Conservation (phyloP, 2,113 vertebrate species). For the Peromyscus polionotus region DNA sequence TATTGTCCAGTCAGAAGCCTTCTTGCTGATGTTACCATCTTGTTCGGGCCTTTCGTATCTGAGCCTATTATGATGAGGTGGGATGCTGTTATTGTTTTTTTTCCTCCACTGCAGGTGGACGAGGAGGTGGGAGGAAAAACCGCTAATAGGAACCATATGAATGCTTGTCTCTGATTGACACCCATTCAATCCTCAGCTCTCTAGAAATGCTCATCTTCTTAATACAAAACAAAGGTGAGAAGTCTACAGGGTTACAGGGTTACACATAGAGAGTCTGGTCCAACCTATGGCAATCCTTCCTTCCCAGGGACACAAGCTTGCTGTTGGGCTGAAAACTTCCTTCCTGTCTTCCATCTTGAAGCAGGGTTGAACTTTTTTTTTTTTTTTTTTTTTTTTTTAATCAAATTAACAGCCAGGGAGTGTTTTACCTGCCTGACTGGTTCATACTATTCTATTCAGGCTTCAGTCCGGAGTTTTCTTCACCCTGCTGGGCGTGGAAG, state of each 20-base stretch:
- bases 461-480: slow-evolving; percentile 66
- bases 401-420: not conserved
- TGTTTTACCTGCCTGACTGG: slow-evolving; percentile 71
- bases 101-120: not conserved
- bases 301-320: not conserved
- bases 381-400: not conserved
- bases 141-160: not conserved
- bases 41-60: not conserved
- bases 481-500: slow-evolving; percentile 71
- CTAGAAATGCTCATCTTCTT: not conserved
- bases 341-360: slow-evolving; percentile 27
- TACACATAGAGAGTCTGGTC: not conserved
- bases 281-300: not conserved
- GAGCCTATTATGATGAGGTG: not conserved
- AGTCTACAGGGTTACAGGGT: not conserved
- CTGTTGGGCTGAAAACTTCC: not conserved
- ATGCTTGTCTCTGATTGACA: not conserved
- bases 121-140: not conserved
- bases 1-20: slow-evolving; percentile 13
- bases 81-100: not conserved
- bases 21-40: not conserved
- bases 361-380: not conserved
- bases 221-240: not conserved
- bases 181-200: not conserved
- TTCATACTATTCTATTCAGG: slow-evolving; percentile 60